Evolutionary conservation across 2,888 invertebrate genomes (phyloP).

Genomic region (Actias luna): DNA sequence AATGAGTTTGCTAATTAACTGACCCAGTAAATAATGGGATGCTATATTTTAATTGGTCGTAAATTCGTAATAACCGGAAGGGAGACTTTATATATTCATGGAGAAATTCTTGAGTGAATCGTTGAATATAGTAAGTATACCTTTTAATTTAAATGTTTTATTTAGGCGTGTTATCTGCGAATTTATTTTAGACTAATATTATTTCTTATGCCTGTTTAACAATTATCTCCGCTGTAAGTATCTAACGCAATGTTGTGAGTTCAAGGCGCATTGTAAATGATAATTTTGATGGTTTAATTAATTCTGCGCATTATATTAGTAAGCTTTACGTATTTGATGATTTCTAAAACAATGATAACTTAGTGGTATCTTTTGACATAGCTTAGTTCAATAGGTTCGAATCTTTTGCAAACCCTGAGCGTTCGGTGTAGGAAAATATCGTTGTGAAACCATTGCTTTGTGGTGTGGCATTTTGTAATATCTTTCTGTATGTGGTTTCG

Average conservation of each 20-base stretch:
- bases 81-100: constrained; percentile 6
- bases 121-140: not conserved
- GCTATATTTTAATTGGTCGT: constrained; percentile 16
- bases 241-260: not conserved
- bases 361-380: too few species aligned
- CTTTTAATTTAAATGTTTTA: not conserved
- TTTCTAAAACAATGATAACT: not conserved
- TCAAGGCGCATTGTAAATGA: not conserved
- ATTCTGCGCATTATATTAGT: not conserved
- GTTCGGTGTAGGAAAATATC: too few species aligned
- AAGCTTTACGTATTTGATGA: not conserved
- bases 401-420: too few species aligned
- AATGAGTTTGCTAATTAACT: constrained; percentile 34
- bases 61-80: constrained; percentile 17
- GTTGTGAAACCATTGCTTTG: too few species aligned
- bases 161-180: not conserved
- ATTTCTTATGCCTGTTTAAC: not conserved
- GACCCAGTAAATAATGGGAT: constrained; percentile 17
- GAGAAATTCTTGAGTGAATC: constrained; percentile 5
- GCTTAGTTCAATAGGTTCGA: too few species aligned
- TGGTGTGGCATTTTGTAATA: too few species aligned
- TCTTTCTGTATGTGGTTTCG: too few species aligned
- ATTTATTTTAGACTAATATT: not conserved
- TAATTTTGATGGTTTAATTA: not conserved
- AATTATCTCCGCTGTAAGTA: not conserved